Evolutionary conservation across 2,113 vertebrate species (phyloP).

Genomic region (Lophochroa leadbeateri): DNA sequence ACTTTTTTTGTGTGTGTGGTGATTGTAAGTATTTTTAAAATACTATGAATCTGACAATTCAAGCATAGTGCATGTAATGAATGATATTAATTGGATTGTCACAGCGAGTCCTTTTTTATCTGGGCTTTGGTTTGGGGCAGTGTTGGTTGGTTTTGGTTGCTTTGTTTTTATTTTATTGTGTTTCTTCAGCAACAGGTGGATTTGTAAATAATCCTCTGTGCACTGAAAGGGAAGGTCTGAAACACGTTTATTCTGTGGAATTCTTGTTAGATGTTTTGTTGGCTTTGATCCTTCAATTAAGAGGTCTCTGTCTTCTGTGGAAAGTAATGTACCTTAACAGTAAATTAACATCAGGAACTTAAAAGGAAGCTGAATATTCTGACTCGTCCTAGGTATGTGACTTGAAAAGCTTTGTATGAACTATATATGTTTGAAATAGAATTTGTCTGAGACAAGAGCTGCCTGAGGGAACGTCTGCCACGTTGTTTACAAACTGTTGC

Average conservation of each 20-base stretch:
- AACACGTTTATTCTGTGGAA: fast-evolving
- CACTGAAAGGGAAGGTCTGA: not conserved
- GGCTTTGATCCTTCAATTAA: not conserved
- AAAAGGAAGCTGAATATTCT: slow-evolving; percentile 88
- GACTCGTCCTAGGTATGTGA: slow-evolving; percentile 86
- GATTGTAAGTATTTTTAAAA: not conserved
- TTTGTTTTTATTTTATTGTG: not conserved
- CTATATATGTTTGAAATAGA: not conserved
- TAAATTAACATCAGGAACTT: slow-evolving; percentile 85
- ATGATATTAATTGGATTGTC: not conserved
- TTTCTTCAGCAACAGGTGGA: not conserved
- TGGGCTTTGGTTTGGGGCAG: not conserved
- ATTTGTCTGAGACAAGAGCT: not conserved
- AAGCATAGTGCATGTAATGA: fast-evolving
- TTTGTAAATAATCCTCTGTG: not conserved
- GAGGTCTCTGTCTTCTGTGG: not conserved
- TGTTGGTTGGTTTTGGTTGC: not conserved
- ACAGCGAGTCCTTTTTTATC: not conserved
- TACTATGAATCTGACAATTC: fast-evolving
- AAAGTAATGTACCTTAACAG: slow-evolving; percentile 76
- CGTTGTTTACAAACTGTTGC: not conserved
- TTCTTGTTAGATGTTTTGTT: not conserved
- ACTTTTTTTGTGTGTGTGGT: not conserved
- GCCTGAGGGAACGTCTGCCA: not conserved
- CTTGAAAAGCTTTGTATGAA: not conserved